phyloP scores from a whole-genome alignment of 2,888 invertebrate species.

The Clusia tigrina region DNA sequence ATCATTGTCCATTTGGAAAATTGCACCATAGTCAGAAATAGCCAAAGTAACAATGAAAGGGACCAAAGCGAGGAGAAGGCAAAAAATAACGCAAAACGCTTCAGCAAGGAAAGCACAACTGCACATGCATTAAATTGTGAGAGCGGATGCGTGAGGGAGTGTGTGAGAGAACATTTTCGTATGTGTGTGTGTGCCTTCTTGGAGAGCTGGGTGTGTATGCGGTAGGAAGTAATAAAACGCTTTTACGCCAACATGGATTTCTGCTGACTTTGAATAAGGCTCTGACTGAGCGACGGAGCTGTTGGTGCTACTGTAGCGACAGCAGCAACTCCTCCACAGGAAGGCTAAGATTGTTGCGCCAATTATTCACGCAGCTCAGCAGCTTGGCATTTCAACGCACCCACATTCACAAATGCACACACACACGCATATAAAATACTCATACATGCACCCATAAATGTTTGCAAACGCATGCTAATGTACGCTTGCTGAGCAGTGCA shows the following conservation, averaged over 20 bases:
- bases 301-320: background rate
- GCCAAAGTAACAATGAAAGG: too few relatives aligned
- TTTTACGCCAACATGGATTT: background rate
- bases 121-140: background rate
- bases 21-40: too few relatives aligned
- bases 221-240: background rate
- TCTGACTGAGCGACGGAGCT: background rate
- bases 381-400: background rate
- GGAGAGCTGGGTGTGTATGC: too few relatives aligned
- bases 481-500: background rate
- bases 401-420: background rate
- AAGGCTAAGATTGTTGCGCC: too few relatives aligned
- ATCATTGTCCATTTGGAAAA: too few relatives aligned
- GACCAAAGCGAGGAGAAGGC: too few relatives aligned
- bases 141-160: background rate
- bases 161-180: too few relatives aligned
- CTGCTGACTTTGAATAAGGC: background rate
- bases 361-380: background rate
- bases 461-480: too few relatives aligned
- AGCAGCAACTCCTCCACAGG: background rate
- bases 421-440: background rate
- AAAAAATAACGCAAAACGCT: too few relatives aligned
- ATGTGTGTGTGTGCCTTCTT: background rate
- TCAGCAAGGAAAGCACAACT: too few relatives aligned
- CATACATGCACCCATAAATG: too few relatives aligned